Evolutionary conservation across 2,888 invertebrate species (phyloP), one percentile per base, ranked within the genome.

Genomic region (Pycnomerus fuliginosus): DNA sequence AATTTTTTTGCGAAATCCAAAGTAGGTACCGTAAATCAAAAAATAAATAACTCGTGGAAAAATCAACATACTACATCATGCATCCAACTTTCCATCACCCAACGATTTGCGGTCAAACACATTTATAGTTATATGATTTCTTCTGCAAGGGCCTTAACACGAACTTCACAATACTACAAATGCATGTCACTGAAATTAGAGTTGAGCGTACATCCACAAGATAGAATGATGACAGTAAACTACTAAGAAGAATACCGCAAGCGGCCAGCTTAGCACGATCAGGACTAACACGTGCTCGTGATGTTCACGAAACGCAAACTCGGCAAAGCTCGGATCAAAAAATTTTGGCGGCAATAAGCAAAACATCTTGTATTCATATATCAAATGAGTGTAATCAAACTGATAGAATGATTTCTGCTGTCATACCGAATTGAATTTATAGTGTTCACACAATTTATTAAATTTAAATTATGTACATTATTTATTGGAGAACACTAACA

Each of bases 81-180:
- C 71, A 72, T 72, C 73, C 73, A 73, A 42, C 62, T 66, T 53
- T 72, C 71, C 71, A 71, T 71, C 35, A 40, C 52, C 42, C 38
- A 41, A 5, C 34, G 44, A 40, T 37, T 36, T 25, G 36, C 39
- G 44, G 44, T 45, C 31, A 52, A 45, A 41, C 53, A 55, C 54
- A 50, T 54, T 43, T 52, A 54, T n/a, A n/a, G n/a, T n/a, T n/a
- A n/a, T n/a, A n/a, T n/a, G n/a, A n/a, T n/a, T n/a, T n/a, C n/a
- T n/a, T n/a, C n/a, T n/a, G n/a, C n/a, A n/a, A n/a, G n/a, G n/a
- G n/a, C n/a, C n/a, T n/a, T n/a, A n/a, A n/a, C n/a, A n/a, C n/a
- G n/a, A n/a, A n/a, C n/a, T n/a, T n/a, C n/a, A n/a, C n/a, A n/a
- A n/a, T n/a, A n/a, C n/a, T n/a, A n/a, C n/a, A n/a, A n/a, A n/a